Conservation (phyloP, 2,113 vertebrate species). For the Scatophagus argus region DNA sequence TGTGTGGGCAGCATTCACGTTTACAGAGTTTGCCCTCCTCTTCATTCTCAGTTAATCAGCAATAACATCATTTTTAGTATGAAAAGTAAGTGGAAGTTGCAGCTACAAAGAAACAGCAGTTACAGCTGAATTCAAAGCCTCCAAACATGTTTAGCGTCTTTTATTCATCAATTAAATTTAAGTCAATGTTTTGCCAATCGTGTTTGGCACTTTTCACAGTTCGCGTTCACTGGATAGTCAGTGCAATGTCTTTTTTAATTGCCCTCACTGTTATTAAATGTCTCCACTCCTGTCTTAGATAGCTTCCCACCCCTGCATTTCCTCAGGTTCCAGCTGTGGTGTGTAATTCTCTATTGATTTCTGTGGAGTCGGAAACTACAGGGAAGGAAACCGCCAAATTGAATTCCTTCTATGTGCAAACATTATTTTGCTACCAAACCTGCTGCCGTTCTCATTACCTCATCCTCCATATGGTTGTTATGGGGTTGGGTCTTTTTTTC, state of each 20-base stretch:
- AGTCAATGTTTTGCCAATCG: not conserved
- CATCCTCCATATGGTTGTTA: not conserved
- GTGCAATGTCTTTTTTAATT: not conserved
- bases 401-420: slow-evolving; percentile 3
- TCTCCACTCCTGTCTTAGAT: not conserved
- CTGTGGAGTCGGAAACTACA: not conserved
- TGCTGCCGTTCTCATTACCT: not conserved
- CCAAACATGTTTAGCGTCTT: not conserved
- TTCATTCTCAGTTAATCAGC: not conserved
- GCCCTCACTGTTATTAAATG: slow-evolving; percentile 14
- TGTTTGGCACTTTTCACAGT: not conserved
- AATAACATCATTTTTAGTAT: not conserved
- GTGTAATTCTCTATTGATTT: slow-evolving; percentile 37
- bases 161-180: not conserved
- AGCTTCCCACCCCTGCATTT: not conserved
- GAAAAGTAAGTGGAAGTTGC: not conserved
- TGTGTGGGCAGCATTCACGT: too few species aligned
- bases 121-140: not conserved
- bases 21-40: not conserved
- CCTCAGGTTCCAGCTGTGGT: slow-evolving; percentile 19
- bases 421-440: slow-evolving; percentile 3
- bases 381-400: not conserved
- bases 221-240: too few species aligned
- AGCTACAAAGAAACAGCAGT: not conserved
- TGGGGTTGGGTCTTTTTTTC: not conserved